A percentile compares a stretch with the other conserved stretches of the same genome.
Evolutionary conservation across 2,113 vertebrate species (phyloP).

Genomic region (Nycticebus coucang): DNA sequence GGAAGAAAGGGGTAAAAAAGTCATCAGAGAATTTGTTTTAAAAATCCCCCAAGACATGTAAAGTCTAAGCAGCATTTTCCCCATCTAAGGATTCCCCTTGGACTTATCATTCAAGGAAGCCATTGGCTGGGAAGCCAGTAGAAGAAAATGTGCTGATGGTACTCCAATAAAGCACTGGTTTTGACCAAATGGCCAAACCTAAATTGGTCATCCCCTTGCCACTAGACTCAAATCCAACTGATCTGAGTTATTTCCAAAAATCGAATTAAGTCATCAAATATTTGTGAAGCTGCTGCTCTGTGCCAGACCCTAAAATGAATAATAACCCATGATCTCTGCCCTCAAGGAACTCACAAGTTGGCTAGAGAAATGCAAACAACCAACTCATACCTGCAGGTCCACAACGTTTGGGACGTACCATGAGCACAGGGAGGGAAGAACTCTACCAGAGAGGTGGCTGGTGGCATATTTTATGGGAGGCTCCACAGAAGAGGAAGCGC

Average conservation of each 20-base stretch:
- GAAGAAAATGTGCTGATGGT: not conserved
- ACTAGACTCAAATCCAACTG: not conserved
- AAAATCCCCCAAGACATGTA: not conserved
- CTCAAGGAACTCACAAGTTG: slow-evolving; percentile 23
- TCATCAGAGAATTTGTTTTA: not conserved
- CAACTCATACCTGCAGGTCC: not conserved
- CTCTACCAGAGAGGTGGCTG: not conserved
- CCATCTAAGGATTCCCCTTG: not conserved
- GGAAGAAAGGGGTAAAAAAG: not conserved
- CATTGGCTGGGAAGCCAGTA: not conserved
- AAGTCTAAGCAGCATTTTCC: not conserved
- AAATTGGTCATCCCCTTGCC: not conserved
- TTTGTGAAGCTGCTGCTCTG: slow-evolving; percentile 45
- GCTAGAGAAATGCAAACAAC: not conserved
- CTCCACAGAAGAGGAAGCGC: not conserved
- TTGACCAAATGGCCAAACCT: slow-evolving; percentile 19
- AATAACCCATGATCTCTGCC: slow-evolving; percentile 58
- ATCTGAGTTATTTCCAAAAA: slow-evolving; percentile 55
- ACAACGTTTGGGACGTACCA: not conserved
- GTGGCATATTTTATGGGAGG: too few species aligned
- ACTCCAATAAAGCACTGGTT: not conserved
- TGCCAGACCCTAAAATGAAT: slow-evolving; percentile 50
- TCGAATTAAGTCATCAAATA: slow-evolving; percentile 66
- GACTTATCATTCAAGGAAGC: not conserved
- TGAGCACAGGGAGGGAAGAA: fast-evolving